Evolutionary conservation across 2,113 vertebrate species (phyloP), one percentile per base, ranked within the genome.

Genomic region (Lagenorhynchus albirostris): DNA sequence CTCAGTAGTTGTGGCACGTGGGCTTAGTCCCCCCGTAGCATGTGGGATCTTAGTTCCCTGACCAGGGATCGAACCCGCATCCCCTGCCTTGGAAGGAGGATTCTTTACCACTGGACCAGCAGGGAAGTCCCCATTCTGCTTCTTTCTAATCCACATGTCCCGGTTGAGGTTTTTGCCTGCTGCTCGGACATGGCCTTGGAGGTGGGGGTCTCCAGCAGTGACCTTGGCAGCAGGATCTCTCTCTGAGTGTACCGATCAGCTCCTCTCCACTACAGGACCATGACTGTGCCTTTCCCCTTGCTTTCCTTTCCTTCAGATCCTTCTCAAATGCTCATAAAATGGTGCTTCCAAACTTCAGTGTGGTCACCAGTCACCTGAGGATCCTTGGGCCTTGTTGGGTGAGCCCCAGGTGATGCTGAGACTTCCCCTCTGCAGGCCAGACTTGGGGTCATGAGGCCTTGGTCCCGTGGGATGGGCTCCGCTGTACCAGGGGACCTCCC

Each of bases 331-430:
- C 50, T 62, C 13, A 18, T 31, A 15, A 29, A 8, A 29, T 41
- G 15, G 12, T 2, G 3, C 63, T 20, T 47, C 36, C 29, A 36
- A 41, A 70, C 58, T 31, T 89, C 7, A 33, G 31, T 29, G 47
- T 21, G 6, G 9, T 14, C 1, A 0, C 0, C 1, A 74, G 26
- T 36, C 4, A 0, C 14, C 74, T 50, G n/a, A 44, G 53, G 50
- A 20, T 47, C 53, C 0, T 6, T 76, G 76, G 63, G 47, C 58
- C 29, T 25, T 6, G 21, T 11, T 17, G 6, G 25, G 58, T 82
- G 58, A 41, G 14, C 50, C 26, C 21, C 36, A 3, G 50, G 36
- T 21, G 85, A 38, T 31, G 50, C 25, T 6, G 26, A 73, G 36
- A 36, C 36, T 14, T 18, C 77, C 5, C 2, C 6, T 58, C 63